Conservation (phyloP, 1,140 invertebrate genomes). For the Drosophila truncata region DNA sequence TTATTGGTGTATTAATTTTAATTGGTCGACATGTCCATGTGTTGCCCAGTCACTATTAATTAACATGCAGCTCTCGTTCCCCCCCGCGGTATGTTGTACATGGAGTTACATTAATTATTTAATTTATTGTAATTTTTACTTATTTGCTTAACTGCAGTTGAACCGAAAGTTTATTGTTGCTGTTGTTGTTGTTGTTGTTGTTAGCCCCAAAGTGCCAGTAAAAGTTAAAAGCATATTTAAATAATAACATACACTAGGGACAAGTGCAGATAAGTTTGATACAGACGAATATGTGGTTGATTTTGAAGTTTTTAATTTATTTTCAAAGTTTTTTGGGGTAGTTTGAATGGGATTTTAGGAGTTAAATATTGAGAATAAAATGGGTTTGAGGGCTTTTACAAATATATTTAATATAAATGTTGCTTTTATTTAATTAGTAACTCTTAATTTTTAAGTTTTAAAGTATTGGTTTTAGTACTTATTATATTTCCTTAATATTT, state of each 20-base stretch:
- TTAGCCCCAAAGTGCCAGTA: slow-evolving; percentile 42
- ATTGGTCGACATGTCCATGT: slow-evolving; percentile 63
- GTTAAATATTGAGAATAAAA: not conserved
- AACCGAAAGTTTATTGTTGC: slow-evolving; percentile 25
- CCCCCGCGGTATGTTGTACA: slow-evolving; percentile 30
- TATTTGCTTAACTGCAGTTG: slow-evolving; percentile 46
- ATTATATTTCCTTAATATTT: not conserved
- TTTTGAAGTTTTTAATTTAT: not conserved
- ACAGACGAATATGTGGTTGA: not conserved
- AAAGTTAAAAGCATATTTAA: slow-evolving; percentile 62
- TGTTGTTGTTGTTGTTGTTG: slow-evolving; percentile 9
- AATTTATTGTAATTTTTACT: slow-evolving; percentile 53
- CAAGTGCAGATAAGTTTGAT: slow-evolving; percentile 6
- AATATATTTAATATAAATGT: not conserved
- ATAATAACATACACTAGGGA: slow-evolving; percentile 22
- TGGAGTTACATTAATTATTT: slow-evolving; percentile 57
- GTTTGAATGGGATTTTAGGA: no score
- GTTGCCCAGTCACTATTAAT: slow-evolving; percentile 63
- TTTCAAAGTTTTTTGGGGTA: not conserved
- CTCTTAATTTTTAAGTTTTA: not conserved
- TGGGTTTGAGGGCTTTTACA: not conserved
- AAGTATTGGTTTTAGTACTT: not conserved
- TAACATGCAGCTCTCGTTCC: slow-evolving; percentile 56
- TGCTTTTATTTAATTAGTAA: no score
- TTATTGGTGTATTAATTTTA: slow-evolving; percentile 74